Conservation (phyloP, 2,888 invertebrate genomes). For the Trissoscelio sp. region DNA sequence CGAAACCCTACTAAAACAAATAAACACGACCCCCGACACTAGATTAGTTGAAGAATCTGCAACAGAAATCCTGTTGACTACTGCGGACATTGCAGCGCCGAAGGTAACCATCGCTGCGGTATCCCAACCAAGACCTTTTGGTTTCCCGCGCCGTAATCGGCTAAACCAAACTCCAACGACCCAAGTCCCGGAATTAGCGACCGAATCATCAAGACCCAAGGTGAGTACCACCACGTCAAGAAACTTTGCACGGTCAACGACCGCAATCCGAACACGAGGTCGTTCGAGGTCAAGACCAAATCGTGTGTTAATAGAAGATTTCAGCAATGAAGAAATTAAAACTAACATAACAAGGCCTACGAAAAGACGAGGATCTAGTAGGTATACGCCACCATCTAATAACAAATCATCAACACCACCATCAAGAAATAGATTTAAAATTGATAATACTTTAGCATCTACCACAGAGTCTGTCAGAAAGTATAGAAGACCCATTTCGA, state of each 20-base stretch:
- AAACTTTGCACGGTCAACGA: slow-evolving; percentile 80
- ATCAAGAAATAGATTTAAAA: slow-evolving; percentile 40
- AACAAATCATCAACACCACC: slow-evolving; percentile 50
- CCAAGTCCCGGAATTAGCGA: slow-evolving; percentile 73
- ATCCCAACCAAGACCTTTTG: slow-evolving; percentile 85
- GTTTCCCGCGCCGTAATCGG: slow-evolving; percentile 84
- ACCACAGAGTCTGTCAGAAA: slow-evolving; percentile 54
- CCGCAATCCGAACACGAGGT: slow-evolving; percentile 74
- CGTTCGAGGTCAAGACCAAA: slow-evolving; percentile 74
- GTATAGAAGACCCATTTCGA: slow-evolving; percentile 67
- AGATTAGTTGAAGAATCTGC: slow-evolving; percentile 78
- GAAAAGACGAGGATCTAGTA: slow-evolving; percentile 70
- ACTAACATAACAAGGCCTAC: slow-evolving; percentile 65
- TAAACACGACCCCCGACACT: slow-evolving; percentile 69
- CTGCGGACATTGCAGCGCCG: slow-evolving; percentile 71
- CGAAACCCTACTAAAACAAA: slow-evolving; percentile 19
- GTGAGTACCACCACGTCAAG: slow-evolving; percentile 81
- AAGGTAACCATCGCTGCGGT: slow-evolving; percentile 79
- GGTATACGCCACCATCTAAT: slow-evolving; percentile 62
- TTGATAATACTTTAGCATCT: slow-evolving; percentile 19
- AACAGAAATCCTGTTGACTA: slow-evolving; percentile 78
- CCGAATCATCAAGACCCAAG: slow-evolving; percentile 75
- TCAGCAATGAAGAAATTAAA: slow-evolving; percentile 65
- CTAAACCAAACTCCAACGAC: slow-evolving; percentile 77
- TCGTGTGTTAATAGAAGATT: slow-evolving; percentile 63